These are phyloP conservation scores for Crocallis elinguaria DNA, from an alignment of 2,888 invertebrate species.

Conservation along the genomic window DNA sequence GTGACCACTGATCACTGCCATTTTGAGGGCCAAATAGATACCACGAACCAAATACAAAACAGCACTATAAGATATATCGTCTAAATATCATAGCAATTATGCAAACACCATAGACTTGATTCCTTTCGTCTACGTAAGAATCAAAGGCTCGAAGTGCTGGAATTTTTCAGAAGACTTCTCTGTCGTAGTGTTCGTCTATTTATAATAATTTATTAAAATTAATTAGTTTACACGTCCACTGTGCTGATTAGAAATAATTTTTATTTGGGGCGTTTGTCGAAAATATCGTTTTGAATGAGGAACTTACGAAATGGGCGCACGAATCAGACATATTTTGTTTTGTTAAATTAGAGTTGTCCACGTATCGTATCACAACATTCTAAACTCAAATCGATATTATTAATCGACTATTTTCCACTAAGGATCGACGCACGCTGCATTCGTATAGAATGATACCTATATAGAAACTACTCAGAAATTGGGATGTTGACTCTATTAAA, in stretches of 20 bases:
- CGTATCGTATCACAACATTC: slow-evolving; percentile 43
- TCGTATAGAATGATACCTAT: no score
- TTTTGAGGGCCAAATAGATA: slow-evolving; percentile 58
- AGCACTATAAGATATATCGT: slow-evolving; percentile 45
- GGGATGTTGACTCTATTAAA: no score
- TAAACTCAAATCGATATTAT: not conserved
- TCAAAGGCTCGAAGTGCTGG: slow-evolving; percentile 57
- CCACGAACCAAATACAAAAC: slow-evolving; percentile 42
- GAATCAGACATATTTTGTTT: slow-evolving; percentile 83
- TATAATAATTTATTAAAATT: slow-evolving; percentile 27
- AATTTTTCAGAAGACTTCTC: slow-evolving; percentile 46
- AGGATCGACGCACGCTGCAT: no score
- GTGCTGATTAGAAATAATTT: slow-evolving; percentile 43
- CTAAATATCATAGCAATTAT: slow-evolving; percentile 59
- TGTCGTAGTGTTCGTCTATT: slow-evolving; percentile 20
- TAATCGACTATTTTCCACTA: slow-evolving; percentile 14
- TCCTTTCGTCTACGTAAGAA: slow-evolving; percentile 74
- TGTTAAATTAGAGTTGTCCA: slow-evolving; percentile 62
- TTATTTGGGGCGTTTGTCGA: slow-evolving; percentile 70
- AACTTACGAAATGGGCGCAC: slow-evolving; percentile 84
- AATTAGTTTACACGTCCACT: slow-evolving; percentile 23
- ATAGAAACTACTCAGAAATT: no score
- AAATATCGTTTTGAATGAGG: slow-evolving; percentile 74
- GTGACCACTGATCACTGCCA: slow-evolving; percentile 73
- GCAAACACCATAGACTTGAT: slow-evolving; percentile 81